phyloP scores from a whole-genome alignment of 2,888 invertebrate genomes.

The Arctia plantaginis region DNA sequence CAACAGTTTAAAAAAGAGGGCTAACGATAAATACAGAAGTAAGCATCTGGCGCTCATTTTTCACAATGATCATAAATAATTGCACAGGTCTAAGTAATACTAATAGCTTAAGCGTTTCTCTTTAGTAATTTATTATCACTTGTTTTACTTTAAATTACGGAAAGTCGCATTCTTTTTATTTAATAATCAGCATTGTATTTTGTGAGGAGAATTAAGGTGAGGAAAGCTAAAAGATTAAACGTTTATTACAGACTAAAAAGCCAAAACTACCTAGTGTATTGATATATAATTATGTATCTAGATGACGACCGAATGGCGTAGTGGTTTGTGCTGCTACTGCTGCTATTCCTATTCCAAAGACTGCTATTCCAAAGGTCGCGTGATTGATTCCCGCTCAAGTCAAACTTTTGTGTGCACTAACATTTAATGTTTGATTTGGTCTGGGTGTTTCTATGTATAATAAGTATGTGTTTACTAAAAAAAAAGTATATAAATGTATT shows the following conservation, averaged over 20 bases:
- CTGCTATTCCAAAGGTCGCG: too few relatives aligned
- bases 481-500: too few relatives aligned
- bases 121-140: constrained; percentile 34
- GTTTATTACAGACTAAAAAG: background rate
- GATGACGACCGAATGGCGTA: too few relatives aligned
- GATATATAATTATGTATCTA: too few relatives aligned
- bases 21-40: constrained; percentile 11
- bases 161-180: background rate
- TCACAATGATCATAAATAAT: constrained; percentile 34
- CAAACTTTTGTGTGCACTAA: too few relatives aligned
- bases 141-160: constrained; percentile 4
- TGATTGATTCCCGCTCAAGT: too few relatives aligned
- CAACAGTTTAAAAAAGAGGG: background rate
- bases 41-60: constrained; percentile 23
- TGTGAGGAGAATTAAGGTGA: background rate
- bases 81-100: constrained; percentile 56
- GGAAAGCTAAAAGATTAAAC: background rate
- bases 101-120: constrained; percentile 45
- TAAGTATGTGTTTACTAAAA: too few relatives aligned
- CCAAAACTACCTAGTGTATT: too few relatives aligned
- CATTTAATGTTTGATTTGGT: too few relatives aligned
- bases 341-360: too few relatives aligned
- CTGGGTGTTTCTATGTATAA: too few relatives aligned
- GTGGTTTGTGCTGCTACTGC: too few relatives aligned
- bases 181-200: background rate